phyloP scores from a whole-genome alignment of 1,140 invertebrate species.

The Elymnias hypermnestra region DNA sequence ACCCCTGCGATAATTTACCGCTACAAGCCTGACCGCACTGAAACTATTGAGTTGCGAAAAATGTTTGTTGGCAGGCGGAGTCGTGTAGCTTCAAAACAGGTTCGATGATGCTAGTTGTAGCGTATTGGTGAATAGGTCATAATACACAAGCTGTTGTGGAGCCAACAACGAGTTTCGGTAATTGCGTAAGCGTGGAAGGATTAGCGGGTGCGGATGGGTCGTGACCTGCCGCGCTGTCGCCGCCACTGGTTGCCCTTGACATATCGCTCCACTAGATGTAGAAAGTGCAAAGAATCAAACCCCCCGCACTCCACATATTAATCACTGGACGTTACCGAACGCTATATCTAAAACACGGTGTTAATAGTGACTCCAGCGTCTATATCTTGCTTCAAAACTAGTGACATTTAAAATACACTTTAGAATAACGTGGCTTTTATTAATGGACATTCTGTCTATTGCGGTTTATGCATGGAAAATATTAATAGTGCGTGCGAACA shows the following conservation, averaged over 20 bases:
- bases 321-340: slow-evolving; percentile 6
- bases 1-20: slow-evolving; percentile 46
- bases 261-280: slow-evolving; percentile 45
- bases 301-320: slow-evolving; percentile 13
- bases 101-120: slow-evolving; percentile 18
- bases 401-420: neutral
- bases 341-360: neutral
- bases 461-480: too few relatives aligned
- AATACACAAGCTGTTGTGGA: slow-evolving; percentile 13
- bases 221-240: slow-evolving; percentile 35
- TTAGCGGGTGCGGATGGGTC: slow-evolving; percentile 37
- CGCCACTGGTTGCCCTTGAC: slow-evolving; percentile 53
- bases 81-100: slow-evolving; percentile 14
- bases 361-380: neutral
- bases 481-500: too few relatives aligned
- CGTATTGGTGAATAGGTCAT: slow-evolving; percentile 14
- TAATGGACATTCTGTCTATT: too few relatives aligned
- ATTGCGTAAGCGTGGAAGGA: slow-evolving; percentile 37
- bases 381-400: neutral
- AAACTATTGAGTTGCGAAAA: slow-evolving; percentile 39
- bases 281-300: slow-evolving; percentile 55
- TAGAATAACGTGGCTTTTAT: neutral
- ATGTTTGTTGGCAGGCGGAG: slow-evolving; percentile 16
- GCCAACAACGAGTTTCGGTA: slow-evolving; percentile 19
- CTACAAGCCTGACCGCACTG: slow-evolving; percentile 47